These are phyloP conservation scores for Falco concolor DNA, from an alignment of 2,797 vertebrate genomes.

Conservation along the genomic window DNA sequence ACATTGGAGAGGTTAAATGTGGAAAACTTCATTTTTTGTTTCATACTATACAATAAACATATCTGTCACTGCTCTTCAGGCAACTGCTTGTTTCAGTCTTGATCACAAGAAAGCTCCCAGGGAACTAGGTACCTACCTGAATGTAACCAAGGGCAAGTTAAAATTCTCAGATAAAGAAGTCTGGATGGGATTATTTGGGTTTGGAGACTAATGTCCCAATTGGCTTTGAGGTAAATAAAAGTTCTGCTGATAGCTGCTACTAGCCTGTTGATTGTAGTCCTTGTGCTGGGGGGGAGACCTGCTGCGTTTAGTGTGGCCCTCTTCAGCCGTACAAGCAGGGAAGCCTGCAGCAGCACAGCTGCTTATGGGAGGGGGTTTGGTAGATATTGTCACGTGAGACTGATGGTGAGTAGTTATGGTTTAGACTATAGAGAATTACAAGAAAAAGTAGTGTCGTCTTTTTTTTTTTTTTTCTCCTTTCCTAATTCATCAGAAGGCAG, in stretches of 20 bases:
- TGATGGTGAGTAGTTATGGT: background rate
- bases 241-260: background rate
- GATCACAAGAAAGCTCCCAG: background rate
- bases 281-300: background rate
- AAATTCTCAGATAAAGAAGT: background rate
- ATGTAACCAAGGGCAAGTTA: background rate
- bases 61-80: background rate
- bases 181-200: background rate
- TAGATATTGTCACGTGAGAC: background rate
- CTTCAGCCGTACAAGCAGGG: too few relatives aligned
- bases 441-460: background rate
- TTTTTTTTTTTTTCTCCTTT: background rate
- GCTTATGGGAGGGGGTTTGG: background rate
- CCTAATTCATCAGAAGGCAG: background rate
- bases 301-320: background rate
- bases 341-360: background rate
- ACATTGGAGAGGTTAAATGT: too few relatives aligned
- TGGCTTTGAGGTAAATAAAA: background rate
- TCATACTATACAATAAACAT: background rate
- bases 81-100: background rate
- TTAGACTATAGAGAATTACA: background rate
- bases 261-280: background rate
- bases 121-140: background rate
- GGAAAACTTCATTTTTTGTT: background rate
- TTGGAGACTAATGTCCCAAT: background rate